Base-by-base conservation (phyloP, 2,888 invertebrate species). In the Platycheirus albimanus region DNA sequence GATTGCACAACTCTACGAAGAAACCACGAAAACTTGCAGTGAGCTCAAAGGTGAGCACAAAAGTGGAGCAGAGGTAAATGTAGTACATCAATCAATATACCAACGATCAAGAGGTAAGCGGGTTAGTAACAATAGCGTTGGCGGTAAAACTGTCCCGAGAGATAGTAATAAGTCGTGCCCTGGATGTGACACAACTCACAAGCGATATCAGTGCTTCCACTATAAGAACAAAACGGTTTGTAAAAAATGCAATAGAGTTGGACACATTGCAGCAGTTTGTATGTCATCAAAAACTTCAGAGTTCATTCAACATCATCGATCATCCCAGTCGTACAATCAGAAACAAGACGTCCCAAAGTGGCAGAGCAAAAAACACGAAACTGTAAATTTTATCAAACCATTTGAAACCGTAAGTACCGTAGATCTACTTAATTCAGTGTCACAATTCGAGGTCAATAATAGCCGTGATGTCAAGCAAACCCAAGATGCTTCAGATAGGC, bases 371-470 rank as follows among this genome's bases (percentile, higher is more conserved):
- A 43, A 41, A 8, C 20, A 41, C 4, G 24, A 41, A 13, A n/a
- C 3, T 13, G 13, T 56, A 24, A 38, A 41, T 41, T n/a, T 20
- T 20, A 20, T n/a, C n/a, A n/a, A n/a, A n/a, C n/a, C n/a, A n/a
- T n/a, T n/a, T n/a, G n/a, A n/a, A n/a, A n/a, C n/a, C 36, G 49
- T 70, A 15, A 58, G 70, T 58, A 19, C 49, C 19, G 58, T 70
- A 17, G 70, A 70, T 47, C 3, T 54, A n/a, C 28, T 54, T 17
- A 20, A 69, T 56, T 51, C 43, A 45, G 15, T 13, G 4, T 15
- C 41, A 24, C 10, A 43, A 13, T 28, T 47, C 24, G 58, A 70
- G 19, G 19, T 38, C 1, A 58, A 19, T 15, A 38, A 58, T 20
- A 58, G 45, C 24, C 6, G 47, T 7, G n/a, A n/a, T n/a, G n/a